Percentiles rank a stretch among this genome's conserved stretches.
These are phyloP conservation scores for Bolinopsis microptera DNA, from an alignment of 37 sponge, comb jelly and placozoan species.

Conservation along the genomic window DNA sequence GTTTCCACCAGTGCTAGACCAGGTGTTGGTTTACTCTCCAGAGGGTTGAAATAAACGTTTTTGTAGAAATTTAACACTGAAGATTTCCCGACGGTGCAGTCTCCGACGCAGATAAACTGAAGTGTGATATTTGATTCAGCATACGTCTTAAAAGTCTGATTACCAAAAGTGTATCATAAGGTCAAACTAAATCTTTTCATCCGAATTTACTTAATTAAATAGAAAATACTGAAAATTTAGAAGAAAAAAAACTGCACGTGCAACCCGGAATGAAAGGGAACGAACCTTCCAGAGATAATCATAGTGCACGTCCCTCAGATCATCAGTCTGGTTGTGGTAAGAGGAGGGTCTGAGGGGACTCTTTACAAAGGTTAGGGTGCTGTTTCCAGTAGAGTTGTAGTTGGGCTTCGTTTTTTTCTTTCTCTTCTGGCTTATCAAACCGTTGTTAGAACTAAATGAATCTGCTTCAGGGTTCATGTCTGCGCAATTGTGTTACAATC, in stretches of 20 bases:
- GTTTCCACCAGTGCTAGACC: conserved; percentile 48
- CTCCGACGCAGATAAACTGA: conserved; percentile 62
- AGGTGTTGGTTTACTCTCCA: conserved; percentile 4
- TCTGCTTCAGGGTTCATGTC: conserved; percentile 38
- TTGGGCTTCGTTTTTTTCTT: conserved; percentile 22
- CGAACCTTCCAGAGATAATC: conserved; percentile 58
- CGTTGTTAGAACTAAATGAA: conserved; percentile 45
- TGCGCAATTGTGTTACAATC: no score
- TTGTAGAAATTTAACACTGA: conserved; percentile 51
- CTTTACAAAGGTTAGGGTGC: conserved; percentile 16
- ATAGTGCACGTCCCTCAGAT: conserved; percentile 51
- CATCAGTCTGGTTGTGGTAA: not conserved
- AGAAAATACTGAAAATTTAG: no score
- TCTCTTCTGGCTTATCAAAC: not conserved
- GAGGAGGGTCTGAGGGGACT: not conserved
- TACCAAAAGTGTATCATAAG: no score
- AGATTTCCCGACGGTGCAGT: conserved; percentile 20
- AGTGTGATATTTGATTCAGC: not conserved
- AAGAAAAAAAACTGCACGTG: no score
- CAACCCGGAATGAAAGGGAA: no score
- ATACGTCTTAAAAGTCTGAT: not conserved
- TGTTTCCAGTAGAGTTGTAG: not conserved
- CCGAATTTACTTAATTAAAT: no score
- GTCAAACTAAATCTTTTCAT: no score
- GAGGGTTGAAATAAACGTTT: conserved; percentile 35